Conservation (phyloP, 2,797 vertebrate species). For the Stomatorhinus walkeri region DNA sequence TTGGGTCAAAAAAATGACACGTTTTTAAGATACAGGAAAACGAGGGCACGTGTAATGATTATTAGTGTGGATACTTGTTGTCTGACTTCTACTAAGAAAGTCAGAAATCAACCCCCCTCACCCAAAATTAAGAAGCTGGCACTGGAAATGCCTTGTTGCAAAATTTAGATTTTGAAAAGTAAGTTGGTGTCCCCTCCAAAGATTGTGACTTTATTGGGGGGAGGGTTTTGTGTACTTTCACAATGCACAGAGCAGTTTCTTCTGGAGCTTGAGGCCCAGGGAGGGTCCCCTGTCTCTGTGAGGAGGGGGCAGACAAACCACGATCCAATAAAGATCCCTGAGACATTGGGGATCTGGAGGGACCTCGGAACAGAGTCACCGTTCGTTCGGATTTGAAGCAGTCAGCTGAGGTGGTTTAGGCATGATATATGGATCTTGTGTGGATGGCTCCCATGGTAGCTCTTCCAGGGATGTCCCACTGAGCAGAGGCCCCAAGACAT, state of each 20-base stretch:
- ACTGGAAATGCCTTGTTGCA: background rate
- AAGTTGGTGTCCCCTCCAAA: background rate
- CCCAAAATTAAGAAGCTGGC: background rate
- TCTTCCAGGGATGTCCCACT: background rate
- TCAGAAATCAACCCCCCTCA: background rate
- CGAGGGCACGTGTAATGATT: background rate
- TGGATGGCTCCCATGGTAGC: background rate
- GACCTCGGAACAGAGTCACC: background rate
- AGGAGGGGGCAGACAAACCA: background rate
- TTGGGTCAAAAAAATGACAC: background rate
- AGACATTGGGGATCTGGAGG: background rate
- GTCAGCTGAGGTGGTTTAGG: background rate
- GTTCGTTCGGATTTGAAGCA: background rate
- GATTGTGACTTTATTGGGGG: background rate
- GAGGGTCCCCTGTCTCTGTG: background rate
- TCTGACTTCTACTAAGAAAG: background rate
- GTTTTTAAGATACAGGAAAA: background rate
- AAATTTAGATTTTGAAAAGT: background rate
- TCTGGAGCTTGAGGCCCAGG: background rate
- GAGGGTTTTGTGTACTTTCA: background rate
- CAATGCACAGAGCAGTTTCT: background rate
- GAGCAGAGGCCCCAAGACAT: background rate
- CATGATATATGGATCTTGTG: background rate
- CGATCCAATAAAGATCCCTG: background rate
- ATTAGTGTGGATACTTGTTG: background rate